phyloP scores from a whole-genome alignment of 2,113 vertebrate genomes.

The Pollimyrus isidori region DNA sequence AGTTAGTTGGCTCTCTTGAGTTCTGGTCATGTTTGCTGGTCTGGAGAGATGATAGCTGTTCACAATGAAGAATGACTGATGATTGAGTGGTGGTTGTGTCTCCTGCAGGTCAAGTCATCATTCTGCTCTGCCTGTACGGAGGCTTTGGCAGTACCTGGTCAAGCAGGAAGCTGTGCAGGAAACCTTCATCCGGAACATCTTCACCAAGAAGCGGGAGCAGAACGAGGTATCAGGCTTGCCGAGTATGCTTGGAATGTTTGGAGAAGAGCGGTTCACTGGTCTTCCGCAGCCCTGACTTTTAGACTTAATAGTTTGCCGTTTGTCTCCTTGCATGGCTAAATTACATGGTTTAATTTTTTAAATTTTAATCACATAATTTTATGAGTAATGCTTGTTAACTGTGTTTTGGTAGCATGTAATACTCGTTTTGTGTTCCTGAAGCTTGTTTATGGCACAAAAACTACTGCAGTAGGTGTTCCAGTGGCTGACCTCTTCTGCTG shows the following conservation, averaged over 20 bases:
- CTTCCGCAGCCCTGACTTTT: neutral
- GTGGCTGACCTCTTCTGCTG: neutral
- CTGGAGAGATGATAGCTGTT: neutral
- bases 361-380: neutral
- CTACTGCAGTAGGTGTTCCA: neutral
- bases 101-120: conserved; percentile 70
- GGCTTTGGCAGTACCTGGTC: conserved; percentile 91
- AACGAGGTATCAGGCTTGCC: conserved; percentile 67
- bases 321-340: neutral
- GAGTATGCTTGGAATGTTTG: neutral
- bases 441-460: neutral
- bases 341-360: neutral
- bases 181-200: conserved; percentile 95
- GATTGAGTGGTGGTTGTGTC: neutral
- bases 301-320: neutral
- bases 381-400: neutral
- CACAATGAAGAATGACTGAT: neutral
- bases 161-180: conserved; percentile 93
- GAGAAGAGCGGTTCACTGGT: neutral
- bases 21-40: neutral
- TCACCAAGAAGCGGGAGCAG: conserved; percentile 76
- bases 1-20: neutral
- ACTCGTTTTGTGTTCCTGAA: neutral
- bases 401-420: neutral
- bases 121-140: conserved; percentile 76